Percentiles rank a stretch among this genome's conserved stretches.
Conservation (phyloP, 1,140 invertebrate genomes). For the Panonychus citri region DNA sequence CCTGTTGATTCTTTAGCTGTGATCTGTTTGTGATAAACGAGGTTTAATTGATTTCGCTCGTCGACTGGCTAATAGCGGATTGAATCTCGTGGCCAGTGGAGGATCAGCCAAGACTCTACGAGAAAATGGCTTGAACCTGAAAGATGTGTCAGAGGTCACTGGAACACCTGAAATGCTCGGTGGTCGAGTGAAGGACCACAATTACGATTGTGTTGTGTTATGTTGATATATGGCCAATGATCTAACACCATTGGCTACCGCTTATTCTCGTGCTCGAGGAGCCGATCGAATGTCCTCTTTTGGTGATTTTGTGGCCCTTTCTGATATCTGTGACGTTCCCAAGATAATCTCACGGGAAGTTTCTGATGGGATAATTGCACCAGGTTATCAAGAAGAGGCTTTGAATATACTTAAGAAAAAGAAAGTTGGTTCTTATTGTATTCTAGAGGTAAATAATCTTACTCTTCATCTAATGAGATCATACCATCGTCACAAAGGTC, state of each 20-base stretch:
- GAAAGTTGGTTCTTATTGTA: constrained; percentile 76
- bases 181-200: constrained; percentile 61
- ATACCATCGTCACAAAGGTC: constrained; percentile 85
- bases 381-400: constrained; percentile 60
- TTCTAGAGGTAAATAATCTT: constrained; percentile 63
- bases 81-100: constrained; percentile 73
- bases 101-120: constrained; percentile 68
- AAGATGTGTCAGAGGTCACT: constrained; percentile 32
- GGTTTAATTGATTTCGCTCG: constrained; percentile 57
- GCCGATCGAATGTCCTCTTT: constrained; percentile 98
- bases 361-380: constrained; percentile 90
- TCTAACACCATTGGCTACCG: constrained; percentile 64
- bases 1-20: constrained; percentile 37
- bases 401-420: constrained; percentile 77
- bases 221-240: constrained; percentile 48
- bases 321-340: constrained; percentile 62
- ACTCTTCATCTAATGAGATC: too few relatives aligned
- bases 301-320: constrained; percentile 88
- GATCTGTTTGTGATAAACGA: constrained; percentile 84
- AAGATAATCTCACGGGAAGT: constrained; percentile 48
- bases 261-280: constrained; percentile 79
- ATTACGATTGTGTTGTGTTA: constrained; percentile 76
- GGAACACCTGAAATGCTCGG: constrained; percentile 82
- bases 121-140: constrained; percentile 49
- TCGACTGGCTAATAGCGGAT: constrained; percentile 42